phyloP scores from a whole-genome alignment of 2,113 vertebrate genomes.

The Myocastor coypus region DNA sequence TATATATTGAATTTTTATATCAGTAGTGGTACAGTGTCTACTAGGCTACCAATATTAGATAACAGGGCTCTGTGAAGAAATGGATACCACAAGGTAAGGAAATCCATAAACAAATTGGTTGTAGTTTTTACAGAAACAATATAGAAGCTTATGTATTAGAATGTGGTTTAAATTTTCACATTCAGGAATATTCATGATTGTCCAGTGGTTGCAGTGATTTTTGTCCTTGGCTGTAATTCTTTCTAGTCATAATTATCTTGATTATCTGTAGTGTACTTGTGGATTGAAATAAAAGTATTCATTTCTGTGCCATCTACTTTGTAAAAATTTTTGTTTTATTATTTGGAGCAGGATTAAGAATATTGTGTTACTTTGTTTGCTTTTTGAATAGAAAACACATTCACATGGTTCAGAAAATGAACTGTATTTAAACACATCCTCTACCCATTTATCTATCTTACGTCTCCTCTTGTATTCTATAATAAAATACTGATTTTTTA shows the following conservation, averaged over 20 bases:
- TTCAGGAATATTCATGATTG: not conserved
- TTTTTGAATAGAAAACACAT: constrained; percentile 40
- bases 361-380: not conserved
- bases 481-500: constrained; percentile 2
- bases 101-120: constrained; percentile 7
- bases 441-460: not conserved
- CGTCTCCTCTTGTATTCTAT: not conserved
- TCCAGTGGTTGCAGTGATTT: constrained; percentile 1
- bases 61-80: not conserved
- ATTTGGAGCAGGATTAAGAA: constrained; percentile 34
- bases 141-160: constrained; percentile 19
- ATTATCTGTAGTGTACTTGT: not conserved
- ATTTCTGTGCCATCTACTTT: not conserved
- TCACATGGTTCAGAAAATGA: constrained; percentile 44
- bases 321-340: constrained; percentile 57
- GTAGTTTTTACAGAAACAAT: constrained; percentile 22
- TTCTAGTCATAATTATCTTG: not conserved
- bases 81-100: not conserved
- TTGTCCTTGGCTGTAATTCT: not conserved
- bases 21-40: not conserved
- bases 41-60: not conserved
- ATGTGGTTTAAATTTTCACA: constrained; percentile 14
- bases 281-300: not conserved
- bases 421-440: not conserved
- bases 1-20: not conserved